Base-by-base conservation (phyloP, 2,797 vertebrate species). In the Gephyroberyx darwinii region DNA sequence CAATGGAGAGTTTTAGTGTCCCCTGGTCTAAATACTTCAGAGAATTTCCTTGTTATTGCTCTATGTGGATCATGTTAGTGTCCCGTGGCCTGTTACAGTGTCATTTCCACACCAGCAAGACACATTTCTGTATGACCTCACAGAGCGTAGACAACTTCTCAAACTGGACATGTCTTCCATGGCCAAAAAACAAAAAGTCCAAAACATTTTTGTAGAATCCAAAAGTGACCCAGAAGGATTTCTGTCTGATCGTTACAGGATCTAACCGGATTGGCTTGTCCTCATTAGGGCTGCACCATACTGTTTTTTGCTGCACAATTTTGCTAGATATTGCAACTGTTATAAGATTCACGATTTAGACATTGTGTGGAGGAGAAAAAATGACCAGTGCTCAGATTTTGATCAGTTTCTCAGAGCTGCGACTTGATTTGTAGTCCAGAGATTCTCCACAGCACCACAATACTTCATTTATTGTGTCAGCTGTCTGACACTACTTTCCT, bases 401-500 rank as follows among this genome's bases (percentile, higher is more conserved):
- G 8, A 50, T 10, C 60, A 1, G 61, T 47, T 69, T 50, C 48
- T 33, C 56, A 37, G 31, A 54, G 33, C 58, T 14, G 68, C 62
- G 67, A 65, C 41, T 54, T 65, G 51, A 79, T 70, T 61, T 75
- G 56, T 20, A 53, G 20, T 51, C 12, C 13, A 39, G 51, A 19
- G 57, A 55, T 74, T 69, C 54, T 50, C 56, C 22, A 20, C 71
- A 48, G 74, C 56, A 45, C 20, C 75, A 77, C 58, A 31, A 65
- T 5, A 13, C 70, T 71, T 87, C 74, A 61, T 88, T 87, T 81
- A 83, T 26, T 4, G 26, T 26, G 58, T 60, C 69, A 79, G 74
- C 72, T 77, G 73, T 69, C 78, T 20, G 5, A 71, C 72, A 82
- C 71, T 9, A 78, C 17, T 75, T 85, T 89, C 81, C 84, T 80